Evolutionary conservation across 2,888 invertebrate species (phyloP).

Genomic region (Acanthosepion esculentum): DNA sequence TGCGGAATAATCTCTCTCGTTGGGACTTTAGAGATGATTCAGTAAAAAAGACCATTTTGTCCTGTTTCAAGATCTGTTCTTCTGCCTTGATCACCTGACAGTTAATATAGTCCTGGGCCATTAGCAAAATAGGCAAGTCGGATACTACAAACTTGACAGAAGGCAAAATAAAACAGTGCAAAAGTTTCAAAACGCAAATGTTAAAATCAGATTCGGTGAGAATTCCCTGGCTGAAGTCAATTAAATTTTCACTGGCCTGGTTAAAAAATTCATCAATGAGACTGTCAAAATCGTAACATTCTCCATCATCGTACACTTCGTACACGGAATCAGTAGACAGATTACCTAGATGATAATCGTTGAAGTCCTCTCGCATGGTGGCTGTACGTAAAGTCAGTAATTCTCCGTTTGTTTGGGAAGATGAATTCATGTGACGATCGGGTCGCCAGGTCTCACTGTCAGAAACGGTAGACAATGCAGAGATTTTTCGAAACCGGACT

Average conservation of each 20-base stretch:
- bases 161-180: conserved; percentile 69
- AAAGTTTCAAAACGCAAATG: conserved; percentile 56
- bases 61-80: conserved; percentile 58
- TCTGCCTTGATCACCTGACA: conserved; percentile 55
- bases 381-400: neutral
- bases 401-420: neutral
- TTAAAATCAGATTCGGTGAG: conserved; percentile 52
- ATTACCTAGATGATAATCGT: neutral
- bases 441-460: neutral
- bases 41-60: conserved; percentile 57
- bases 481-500: conserved; percentile 52
- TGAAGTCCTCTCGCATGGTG: neutral
- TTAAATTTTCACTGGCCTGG: conserved; percentile 54
- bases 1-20: conserved; percentile 57
- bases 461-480: neutral
- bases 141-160: conserved; percentile 59
- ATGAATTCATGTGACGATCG: neutral
- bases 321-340: neutral
- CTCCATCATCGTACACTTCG: conserved; percentile 57
- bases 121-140: conserved; percentile 57
- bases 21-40: conserved; percentile 59
- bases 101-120: conserved; percentile 55
- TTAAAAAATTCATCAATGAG: conserved; percentile 67
- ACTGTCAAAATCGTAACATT: conserved; percentile 65
- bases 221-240: conserved; percentile 46